Evolutionary conservation across 2,888 invertebrate species (phyloP), one percentile per base, ranked within the genome.

Genomic region (Syritta pipiens): DNA sequence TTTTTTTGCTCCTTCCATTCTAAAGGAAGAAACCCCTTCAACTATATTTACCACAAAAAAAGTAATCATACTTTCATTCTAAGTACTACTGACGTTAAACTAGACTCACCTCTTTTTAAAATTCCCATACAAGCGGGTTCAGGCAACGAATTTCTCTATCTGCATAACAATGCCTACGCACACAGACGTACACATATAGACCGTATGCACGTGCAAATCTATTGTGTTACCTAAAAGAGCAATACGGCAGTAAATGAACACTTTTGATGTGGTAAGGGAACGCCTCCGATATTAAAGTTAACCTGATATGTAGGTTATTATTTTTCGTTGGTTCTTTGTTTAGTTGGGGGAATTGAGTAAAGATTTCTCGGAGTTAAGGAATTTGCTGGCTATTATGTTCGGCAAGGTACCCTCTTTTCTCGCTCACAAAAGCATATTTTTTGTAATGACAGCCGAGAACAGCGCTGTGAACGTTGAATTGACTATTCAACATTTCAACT

Each of bases 241-340:
- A 71, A 62, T 62, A 62, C 60, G 62, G 62, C 71, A 71, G 60
- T 37, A 62, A 71, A 71, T 60, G 71, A 62, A 46, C 71, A 71
- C 48, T 62, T 69, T 42, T 69, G 49, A 69, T 59, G 62, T 62
- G 71, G 62, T 48, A 44, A 14, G 44, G 71, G 46, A 19, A 71
- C 71, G 71, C 71, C 71, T 71, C 62, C 71, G 71, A 71, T 46
- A 71, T 71, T 71, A 71, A 71, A 71, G 71, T 71, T 71, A 71
- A 71, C 71, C 62, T 71, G 71, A 71, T 71, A 71, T 71, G 60
- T 62, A 71, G 71, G 71, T 55, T 71, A 71, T 71, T 71, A 71
- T 71, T 62, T 71, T 62, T 19, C 71, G 22, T 46, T 55, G 62
- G 37, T 71, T 71, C 35, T 62, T 53, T 10, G n/a, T n/a, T n/a